phyloP scores from a whole-genome alignment of 2,888 invertebrate species.

The Zaprionus lineosus region DNA sequence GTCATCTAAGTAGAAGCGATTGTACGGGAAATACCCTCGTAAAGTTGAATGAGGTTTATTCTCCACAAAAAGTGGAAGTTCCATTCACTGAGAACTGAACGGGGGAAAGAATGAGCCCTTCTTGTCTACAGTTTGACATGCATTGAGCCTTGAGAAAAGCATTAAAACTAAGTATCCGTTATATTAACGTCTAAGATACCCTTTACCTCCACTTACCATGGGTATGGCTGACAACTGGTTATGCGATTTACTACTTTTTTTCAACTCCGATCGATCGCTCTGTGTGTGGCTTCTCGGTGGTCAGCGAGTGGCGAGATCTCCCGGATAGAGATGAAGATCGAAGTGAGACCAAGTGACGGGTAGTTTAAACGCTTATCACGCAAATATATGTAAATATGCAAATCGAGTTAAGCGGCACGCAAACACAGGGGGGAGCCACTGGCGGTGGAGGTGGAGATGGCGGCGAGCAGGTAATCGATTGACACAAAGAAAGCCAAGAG shows the following conservation, averaged over 20 bases:
- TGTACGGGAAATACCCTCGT: conserved; percentile 18
- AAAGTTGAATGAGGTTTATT: background rate
- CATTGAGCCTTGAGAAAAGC: too few species aligned
- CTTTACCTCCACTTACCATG: too few species aligned
- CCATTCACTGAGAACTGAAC: too few species aligned
- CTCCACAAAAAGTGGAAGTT: too few species aligned
- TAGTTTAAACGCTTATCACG: conserved; percentile 47
- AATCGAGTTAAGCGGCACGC: conserved; percentile 23
- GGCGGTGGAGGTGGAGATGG: background rate
- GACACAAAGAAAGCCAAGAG: conserved; percentile 62
- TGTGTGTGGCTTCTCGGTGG: conserved; percentile 29
- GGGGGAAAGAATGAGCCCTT: too few species aligned
- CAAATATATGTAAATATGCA: conserved; percentile 60
- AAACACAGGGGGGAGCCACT: background rate
- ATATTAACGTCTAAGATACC: too few species aligned
- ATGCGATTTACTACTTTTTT: background rate
- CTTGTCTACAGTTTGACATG: too few species aligned
- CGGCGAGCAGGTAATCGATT: conserved; percentile 14
- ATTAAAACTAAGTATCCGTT: too few species aligned
- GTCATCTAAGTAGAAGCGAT: conserved; percentile 38
- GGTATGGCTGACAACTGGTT: too few species aligned
- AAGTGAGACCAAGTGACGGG: conserved; percentile 35
- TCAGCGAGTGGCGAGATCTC: conserved; percentile 20
- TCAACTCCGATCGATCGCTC: too few species aligned
- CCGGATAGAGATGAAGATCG: conserved; percentile 6